These are phyloP conservation scores for Paedocypris sp. DNA, from an alignment of 2,113 vertebrate species.

Conservation along the genomic window DNA sequence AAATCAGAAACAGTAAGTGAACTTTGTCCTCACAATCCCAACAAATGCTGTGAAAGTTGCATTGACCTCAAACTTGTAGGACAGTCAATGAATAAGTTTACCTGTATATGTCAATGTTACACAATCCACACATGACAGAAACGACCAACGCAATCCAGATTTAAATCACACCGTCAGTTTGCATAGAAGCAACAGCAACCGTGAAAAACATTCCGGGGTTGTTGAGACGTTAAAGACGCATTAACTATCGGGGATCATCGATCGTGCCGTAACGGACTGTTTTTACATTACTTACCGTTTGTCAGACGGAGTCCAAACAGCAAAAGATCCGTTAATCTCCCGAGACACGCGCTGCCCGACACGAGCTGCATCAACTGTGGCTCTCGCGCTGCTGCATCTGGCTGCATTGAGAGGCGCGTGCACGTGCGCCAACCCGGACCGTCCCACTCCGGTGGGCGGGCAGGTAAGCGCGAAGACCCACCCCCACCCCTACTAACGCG, in stretches of 20 bases:
- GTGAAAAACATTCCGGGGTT: too few relatives aligned
- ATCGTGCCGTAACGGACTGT: neutral
- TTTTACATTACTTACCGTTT: constrained; percentile 2
- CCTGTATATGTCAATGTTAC: too few relatives aligned
- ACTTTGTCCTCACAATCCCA: too few relatives aligned
- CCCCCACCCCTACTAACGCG: neutral
- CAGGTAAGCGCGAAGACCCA: constrained; percentile 35
- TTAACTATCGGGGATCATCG: neutral
- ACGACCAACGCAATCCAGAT: too few relatives aligned
- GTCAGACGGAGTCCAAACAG: neutral
- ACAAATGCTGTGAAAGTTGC: too few relatives aligned
- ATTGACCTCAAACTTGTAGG: too few relatives aligned
- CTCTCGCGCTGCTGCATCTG: constrained; percentile 27
- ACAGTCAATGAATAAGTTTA: too few relatives aligned
- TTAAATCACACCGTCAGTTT: too few relatives aligned
- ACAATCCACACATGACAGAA: too few relatives aligned
- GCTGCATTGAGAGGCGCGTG: constrained; percentile 29
- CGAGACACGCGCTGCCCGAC: neutral
- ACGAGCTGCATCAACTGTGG: constrained; percentile 1
- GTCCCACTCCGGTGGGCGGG: constrained; percentile 36
- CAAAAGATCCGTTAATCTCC: neutral
- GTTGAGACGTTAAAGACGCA: neutral
- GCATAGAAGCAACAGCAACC: too few relatives aligned
- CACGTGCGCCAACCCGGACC: constrained; percentile 31
- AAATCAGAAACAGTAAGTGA: too few relatives aligned